phyloP scores from a whole-genome alignment of 2,113 vertebrate species.

The Neogale vison region DNA sequence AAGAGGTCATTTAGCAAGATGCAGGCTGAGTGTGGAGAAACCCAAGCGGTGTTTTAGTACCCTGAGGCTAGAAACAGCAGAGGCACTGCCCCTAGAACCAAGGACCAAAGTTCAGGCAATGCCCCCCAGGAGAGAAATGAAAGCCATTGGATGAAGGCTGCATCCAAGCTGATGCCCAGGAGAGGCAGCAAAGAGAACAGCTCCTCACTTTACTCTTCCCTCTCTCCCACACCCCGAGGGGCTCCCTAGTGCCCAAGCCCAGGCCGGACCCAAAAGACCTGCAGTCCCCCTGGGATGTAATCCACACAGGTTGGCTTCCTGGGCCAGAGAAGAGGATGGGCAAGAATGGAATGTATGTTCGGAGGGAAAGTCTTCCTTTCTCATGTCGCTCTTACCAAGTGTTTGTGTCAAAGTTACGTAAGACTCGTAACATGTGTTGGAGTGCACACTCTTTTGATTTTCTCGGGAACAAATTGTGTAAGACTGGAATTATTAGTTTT shows the following conservation, averaged over 20 bases:
- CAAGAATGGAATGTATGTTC: not conserved
- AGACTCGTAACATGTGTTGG: not conserved
- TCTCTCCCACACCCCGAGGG: not conserved
- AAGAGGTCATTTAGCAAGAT: not conserved
- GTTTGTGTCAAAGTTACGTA: not conserved
- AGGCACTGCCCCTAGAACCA: not conserved
- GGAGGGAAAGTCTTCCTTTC: not conserved
- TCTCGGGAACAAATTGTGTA: constrained; percentile 21
- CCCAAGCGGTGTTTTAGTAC: not conserved
- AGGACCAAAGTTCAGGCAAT: not conserved
- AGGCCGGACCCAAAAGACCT: not conserved
- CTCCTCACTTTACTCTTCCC: not conserved
- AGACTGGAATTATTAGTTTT: not conserved
- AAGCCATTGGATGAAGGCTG: not conserved
- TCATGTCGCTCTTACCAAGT: not conserved
- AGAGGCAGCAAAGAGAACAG: not conserved
- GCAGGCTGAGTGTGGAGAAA: not conserved
- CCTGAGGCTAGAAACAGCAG: not conserved
- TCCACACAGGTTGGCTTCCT: not conserved
- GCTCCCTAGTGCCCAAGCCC: not conserved
- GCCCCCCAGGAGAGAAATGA: not conserved
- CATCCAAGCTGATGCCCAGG: not conserved
- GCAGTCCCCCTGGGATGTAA: too few relatives aligned
- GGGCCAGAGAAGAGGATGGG: not conserved
- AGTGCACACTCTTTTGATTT: not conserved